Evolutionary conservation across 1,140 invertebrate species (phyloP), one percentile per base, ranked within the genome.

Genomic region (Drosophila ambigua): DNA sequence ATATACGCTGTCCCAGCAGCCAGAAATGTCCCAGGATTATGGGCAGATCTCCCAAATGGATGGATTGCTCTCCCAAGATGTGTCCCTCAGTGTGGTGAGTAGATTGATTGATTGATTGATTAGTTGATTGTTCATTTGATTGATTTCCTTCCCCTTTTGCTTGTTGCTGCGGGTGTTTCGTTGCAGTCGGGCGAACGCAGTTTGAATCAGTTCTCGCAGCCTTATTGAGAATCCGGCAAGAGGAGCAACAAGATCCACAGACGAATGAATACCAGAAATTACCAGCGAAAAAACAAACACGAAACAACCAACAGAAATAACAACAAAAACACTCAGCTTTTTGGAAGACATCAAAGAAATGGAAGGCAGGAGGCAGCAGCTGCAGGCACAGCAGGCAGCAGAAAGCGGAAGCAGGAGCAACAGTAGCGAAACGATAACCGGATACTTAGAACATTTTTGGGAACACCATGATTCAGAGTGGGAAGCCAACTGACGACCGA

Each of bases 21-120:
- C 96, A 0, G 96, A 97, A 87, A 93, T 97, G 31, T 97, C 96
- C 48, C 96, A 98, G 93, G 98, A 99, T 92, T 96, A 96, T 71
- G 97, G 98, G 73, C 97, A 97, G 91, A 97, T 97, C 81, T 98
- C 97, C 28, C 98, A 98, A 92, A 97, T 97, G 93, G 98, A 99
- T 90, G 97, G 97, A 46, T 94, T 99, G 65, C 93, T 99, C 73
- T 99, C 98, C 4, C 98, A 99, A 93, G 98, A 99, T 93, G 87
- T 87, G 23, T 51, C 74, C 67, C 90, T 90, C 49, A 79, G 75
- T 58, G 83, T 80, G 74, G 90, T 91, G 51, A 85, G 90, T 80
- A 16, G 35, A 39, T 23, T 8, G 11, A 46, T 26, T 53, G 2
- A n/a, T 15, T 11, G 31, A 8, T 23, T 48, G 35, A 5, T 9